Conservation (phyloP, 2,113 vertebrate genomes). For the Dascyllus trimaculatus region DNA sequence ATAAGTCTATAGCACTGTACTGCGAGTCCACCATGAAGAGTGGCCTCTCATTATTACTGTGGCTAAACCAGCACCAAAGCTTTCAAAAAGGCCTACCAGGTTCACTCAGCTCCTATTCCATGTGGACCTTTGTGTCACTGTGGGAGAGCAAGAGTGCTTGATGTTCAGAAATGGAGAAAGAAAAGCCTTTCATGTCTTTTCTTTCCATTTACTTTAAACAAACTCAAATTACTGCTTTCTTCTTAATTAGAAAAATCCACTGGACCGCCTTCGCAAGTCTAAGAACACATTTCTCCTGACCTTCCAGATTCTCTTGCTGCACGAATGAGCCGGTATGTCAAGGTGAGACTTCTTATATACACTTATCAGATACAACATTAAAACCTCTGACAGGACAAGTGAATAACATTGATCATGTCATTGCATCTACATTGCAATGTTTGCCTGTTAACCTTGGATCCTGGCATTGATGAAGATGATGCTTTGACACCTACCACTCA, state of each 20-base stretch:
- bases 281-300: slow-evolving; percentile 14
- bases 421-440: too few species aligned
- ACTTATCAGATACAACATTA: too few species aligned
- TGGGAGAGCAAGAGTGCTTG: slow-evolving; percentile 47
- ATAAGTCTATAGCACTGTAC: slow-evolving; percentile 31
- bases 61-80: slow-evolving; percentile 40
- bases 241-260: slow-evolving; percentile 15
- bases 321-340: not conserved
- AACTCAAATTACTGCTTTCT: slow-evolving; percentile 37
- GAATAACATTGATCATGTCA: too few species aligned
- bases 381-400: too few species aligned
- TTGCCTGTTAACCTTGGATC: too few species aligned
- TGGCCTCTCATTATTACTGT: slow-evolving; percentile 65
- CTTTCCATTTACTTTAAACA: slow-evolving; percentile 50
- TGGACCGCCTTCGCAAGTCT: slow-evolving; percentile 2
- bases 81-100: slow-evolving; percentile 44
- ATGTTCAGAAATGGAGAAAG: slow-evolving; percentile 44
- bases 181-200: slow-evolving; percentile 45
- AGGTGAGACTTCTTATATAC: too few species aligned
- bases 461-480: too few species aligned
- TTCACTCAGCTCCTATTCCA: slow-evolving; percentile 39
- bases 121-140: slow-evolving; percentile 35
- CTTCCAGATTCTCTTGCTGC: not conserved
- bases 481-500: too few species aligned
- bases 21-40: slow-evolving; percentile 34